Conservation (phyloP, 2,797 vertebrate species). For the Gephyroberyx darwinii region DNA sequence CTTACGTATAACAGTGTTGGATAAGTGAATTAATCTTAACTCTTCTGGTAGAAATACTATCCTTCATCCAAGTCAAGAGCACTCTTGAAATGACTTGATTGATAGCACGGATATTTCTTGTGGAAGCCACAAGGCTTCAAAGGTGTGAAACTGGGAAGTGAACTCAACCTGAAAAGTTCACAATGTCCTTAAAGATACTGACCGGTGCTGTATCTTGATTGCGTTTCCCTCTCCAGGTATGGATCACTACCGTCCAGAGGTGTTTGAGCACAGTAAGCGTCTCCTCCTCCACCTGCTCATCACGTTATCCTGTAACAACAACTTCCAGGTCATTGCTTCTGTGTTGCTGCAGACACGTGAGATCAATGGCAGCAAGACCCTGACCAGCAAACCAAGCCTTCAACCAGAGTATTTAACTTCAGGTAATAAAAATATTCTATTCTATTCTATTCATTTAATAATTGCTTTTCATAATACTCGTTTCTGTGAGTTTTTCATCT, state of each 20-base stretch:
- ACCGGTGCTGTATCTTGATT: not conserved
- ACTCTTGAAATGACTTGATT: not conserved
- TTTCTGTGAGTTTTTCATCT: conserved; percentile 1
- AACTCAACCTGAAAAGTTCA: not conserved
- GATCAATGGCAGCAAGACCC: conserved; percentile 89
- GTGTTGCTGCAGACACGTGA: conserved; percentile 93
- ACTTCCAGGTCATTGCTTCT: conserved; percentile 91
- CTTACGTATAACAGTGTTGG: not conserved
- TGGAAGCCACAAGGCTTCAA: not conserved
- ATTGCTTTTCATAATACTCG: not conserved
- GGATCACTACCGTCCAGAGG: conserved; percentile 96
- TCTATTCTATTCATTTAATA: not conserved
- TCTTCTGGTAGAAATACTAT: not conserved
- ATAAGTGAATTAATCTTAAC: not conserved
- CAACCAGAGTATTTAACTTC: conserved; percentile 88
- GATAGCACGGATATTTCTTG: not conserved
- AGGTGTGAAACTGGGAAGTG: not conserved
- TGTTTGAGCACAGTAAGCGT: conserved; percentile 96
- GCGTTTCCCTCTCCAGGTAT: conserved; percentile 82
- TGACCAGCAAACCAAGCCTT: conserved; percentile 88
- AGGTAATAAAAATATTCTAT: conserved; percentile 76
- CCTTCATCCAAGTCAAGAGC: not conserved
- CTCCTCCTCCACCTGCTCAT: conserved; percentile 95
- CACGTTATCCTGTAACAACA: conserved; percentile 91
- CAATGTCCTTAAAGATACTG: conserved; percentile 4